Base-by-base conservation (phyloP, 2,797 vertebrate species). In the Graptemys geographica region DNA sequence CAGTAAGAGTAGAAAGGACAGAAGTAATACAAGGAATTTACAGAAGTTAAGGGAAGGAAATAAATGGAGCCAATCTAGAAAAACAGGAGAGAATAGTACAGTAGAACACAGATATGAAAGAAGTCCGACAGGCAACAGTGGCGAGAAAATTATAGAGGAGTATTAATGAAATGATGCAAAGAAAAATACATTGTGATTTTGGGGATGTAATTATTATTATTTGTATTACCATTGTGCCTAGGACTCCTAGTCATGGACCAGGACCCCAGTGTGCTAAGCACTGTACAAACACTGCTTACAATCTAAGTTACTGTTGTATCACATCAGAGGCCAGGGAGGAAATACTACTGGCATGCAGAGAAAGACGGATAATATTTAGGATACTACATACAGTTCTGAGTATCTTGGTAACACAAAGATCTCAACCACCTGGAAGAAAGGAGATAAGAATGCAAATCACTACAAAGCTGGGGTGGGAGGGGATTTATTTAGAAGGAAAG, bases 41-140 rank as follows among this genome's bases (percentile, higher is more conserved):
- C 1, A 87, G 19, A 31, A 83, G 1, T 2, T 6, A 4, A 4
- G 83, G 18, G 21, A 41, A 55, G 12, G 0, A 1, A 7, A 82
- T 47, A 27, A 44, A 27, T 47, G 11, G 72, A 76, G 3, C 28
- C 41, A 15, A 76, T 27, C 23, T 44, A 76, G 44, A 44, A 76
- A 76, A 76, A 76, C 16, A 25, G 13, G 41, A 27, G 27, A 27
- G 13, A 76, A 47, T 28, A 47, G 23, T 16, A 27, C 11, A 47
- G 74, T 5, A 3, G 37, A 88, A 81, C 18, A 44, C n/a, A 69
- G 65, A 69, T 69, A 37, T 69, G 65, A 69, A 69, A 51, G 13
- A 87, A 90, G 87, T 47, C 25, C 0, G 0, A 90, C 53, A 59
- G 12, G 4, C 37, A 56, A 16, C 28, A 47, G 55, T 15, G 8